Conservation (phyloP, 2,797 vertebrate genomes). For the Microhierax caerulescens region DNA sequence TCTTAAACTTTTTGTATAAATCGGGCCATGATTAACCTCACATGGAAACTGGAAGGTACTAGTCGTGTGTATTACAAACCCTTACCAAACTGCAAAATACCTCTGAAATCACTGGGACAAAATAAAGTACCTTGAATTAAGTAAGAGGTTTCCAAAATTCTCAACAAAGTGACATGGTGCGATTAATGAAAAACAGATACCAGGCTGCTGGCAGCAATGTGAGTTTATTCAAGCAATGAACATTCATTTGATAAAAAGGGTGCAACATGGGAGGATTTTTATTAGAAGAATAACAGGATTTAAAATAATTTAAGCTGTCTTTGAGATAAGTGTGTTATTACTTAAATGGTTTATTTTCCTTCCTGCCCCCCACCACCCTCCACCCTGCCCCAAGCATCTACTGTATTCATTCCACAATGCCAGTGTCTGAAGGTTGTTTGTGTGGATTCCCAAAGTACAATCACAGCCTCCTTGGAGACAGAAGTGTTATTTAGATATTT, state of each 20-base stretch:
- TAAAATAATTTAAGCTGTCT: not conserved
- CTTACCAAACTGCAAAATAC: not conserved
- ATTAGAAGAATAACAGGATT: not conserved
- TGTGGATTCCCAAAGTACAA: not conserved
- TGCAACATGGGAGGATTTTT: not conserved
- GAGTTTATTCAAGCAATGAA: not conserved
- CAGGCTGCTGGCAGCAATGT: not conserved
- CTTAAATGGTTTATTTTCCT: not conserved
- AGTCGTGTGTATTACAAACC: not conserved
- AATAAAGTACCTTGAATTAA: not conserved
- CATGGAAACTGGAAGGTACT: not conserved
- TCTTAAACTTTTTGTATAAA: not conserved
- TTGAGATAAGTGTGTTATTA: not conserved
- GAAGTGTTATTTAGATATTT: not conserved
- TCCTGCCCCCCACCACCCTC: rapidly evolving
- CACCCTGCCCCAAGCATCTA: not conserved
- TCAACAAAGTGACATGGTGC: not conserved
- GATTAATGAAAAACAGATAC: not conserved
- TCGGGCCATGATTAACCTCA: not conserved
- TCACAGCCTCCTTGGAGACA: slow-evolving; percentile 25
- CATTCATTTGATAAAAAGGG: not conserved
- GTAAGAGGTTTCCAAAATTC: not conserved
- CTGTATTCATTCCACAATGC: not conserved
- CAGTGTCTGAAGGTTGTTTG: not conserved
- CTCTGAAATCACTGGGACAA: not conserved